Percentiles rank a stretch among this genome's conserved stretches.
These are phyloP conservation scores for Dicycla oo DNA, from an alignment of 2,888 invertebrate species.

Conservation along the genomic window DNA sequence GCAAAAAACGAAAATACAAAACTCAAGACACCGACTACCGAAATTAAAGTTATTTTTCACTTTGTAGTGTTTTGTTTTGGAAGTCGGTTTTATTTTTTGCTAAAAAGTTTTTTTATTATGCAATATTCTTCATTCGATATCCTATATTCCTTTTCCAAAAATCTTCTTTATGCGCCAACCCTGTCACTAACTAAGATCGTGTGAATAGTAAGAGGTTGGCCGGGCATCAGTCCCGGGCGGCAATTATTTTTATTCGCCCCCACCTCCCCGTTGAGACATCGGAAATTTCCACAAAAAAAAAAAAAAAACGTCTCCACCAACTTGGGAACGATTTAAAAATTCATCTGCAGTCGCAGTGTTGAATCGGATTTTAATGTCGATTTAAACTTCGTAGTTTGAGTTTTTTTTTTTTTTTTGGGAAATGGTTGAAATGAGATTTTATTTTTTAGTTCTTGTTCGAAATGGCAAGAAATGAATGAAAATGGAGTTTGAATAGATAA, in stretches of 20 bases:
- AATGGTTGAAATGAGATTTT: constrained; percentile 16
- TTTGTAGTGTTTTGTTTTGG: no score
- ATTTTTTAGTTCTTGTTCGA: constrained; percentile 13
- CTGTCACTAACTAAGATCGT: constrained; percentile 76
- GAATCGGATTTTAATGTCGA: constrained; percentile 63
- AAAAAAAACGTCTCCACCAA: constrained; percentile 59
- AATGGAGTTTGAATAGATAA: background rate
- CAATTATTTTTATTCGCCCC: constrained; percentile 87
- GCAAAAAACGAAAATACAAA: no score
- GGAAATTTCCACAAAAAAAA: constrained; percentile 61
- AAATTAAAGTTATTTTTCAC: no score
- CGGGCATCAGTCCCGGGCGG: constrained; percentile 75
- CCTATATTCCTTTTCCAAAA: no score
- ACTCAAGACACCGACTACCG: no score
- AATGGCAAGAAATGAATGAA: background rate
- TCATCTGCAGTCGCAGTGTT: constrained; percentile 67
- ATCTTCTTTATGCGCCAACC: constrained; percentile 67
- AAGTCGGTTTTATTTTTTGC: no score
- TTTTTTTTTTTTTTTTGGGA: constrained; percentile 31
- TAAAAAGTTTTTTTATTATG: no score
- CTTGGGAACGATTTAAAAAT: constrained; percentile 71
- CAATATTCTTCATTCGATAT: no score
- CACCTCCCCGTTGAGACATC: constrained; percentile 60
- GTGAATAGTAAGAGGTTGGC: constrained; percentile 83
- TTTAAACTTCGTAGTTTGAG: constrained; percentile 52